These are phyloP conservation scores for Chionoecetes opilio DNA, from an alignment of 1,140 invertebrate species.

Conservation along the genomic window DNA sequence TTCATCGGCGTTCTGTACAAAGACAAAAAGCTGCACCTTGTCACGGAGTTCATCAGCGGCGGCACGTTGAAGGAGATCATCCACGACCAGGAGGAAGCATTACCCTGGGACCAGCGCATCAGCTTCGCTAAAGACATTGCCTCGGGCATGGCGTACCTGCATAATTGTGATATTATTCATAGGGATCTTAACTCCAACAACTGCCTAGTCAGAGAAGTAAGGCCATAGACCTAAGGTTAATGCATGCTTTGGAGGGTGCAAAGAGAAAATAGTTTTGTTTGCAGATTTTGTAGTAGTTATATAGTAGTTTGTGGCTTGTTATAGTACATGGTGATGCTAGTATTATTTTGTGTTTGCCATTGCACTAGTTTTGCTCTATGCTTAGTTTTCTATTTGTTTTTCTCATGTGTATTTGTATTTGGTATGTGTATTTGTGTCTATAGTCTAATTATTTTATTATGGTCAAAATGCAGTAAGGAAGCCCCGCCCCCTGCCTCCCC, in stretches of 20 bases:
- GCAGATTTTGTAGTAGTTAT: neutral
- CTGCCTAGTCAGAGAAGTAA: slow-evolving; percentile 93
- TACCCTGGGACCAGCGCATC: slow-evolving; percentile 93
- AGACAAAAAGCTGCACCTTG: slow-evolving; percentile 94
- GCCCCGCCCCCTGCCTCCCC: too few relatives aligned
- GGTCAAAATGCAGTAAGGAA: too few relatives aligned
- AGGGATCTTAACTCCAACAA: slow-evolving; percentile 98
- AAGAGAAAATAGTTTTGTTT: neutral
- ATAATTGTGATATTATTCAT: slow-evolving; percentile 97
- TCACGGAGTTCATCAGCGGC: slow-evolving; percentile 96
- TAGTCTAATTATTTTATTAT: too few relatives aligned
- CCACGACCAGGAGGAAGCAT: slow-evolving; percentile 88
- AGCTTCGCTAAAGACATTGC: slow-evolving; percentile 96
- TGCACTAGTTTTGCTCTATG: too few relatives aligned
- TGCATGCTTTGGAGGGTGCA: too few relatives aligned
- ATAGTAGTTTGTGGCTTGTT: too few relatives aligned
- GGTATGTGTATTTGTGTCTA: too few relatives aligned
- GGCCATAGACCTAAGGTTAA: slow-evolving; percentile 59
- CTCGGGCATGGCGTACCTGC: slow-evolving; percentile 96
- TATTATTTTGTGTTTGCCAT: too few relatives aligned
- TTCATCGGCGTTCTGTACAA: slow-evolving; percentile 98
- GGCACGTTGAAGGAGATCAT: slow-evolving; percentile 94
- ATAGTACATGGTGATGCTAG: neutral
- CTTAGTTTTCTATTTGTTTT: too few relatives aligned
- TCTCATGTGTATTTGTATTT: too few relatives aligned